Conservation (phyloP, 2,888 invertebrate species). For the Gastrophysa polygoni region DNA sequence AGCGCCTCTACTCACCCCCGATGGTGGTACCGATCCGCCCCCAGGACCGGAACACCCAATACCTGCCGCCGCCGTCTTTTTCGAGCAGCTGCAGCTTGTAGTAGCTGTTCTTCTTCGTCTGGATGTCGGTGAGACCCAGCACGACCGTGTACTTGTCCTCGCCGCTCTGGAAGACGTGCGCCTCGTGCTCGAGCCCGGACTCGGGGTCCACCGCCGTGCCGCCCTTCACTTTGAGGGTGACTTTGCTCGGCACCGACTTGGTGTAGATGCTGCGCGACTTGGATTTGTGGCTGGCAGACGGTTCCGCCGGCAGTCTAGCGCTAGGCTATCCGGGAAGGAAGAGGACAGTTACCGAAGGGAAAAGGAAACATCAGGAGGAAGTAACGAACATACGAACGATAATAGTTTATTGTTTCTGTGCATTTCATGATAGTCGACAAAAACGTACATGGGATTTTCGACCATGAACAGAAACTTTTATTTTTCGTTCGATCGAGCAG, state of each 20-base stretch:
- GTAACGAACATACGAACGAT: too few species aligned
- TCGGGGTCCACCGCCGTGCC: conserved; percentile 95
- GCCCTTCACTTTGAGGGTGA: conserved; percentile 74
- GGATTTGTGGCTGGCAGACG: conserved; percentile 46
- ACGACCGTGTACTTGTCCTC: conserved; percentile 75
- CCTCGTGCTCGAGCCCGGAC: conserved; percentile 75
- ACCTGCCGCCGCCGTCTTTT: conserved; percentile 69
- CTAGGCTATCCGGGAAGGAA: too few species aligned
- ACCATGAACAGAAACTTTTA: too few species aligned
- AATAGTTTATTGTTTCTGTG: too few species aligned
- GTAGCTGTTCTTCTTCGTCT: conserved; percentile 87
- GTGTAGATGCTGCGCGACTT: conserved; percentile 56
- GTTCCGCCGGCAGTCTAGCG: conserved; percentile 50
- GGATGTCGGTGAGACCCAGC: conserved; percentile 84
- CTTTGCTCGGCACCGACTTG: conserved; percentile 64
- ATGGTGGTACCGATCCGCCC: conserved; percentile 96
- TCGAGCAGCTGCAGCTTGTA: conserved; percentile 93
- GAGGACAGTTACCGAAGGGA: too few species aligned
- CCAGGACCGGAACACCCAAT: conserved; percentile 75
- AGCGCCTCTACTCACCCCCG: conserved; percentile 72
- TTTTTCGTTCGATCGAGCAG: too few species aligned
- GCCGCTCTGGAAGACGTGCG: conserved; percentile 75
- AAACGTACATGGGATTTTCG: too few species aligned
- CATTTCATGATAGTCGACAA: too few species aligned
- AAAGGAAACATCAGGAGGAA: too few species aligned